Percentiles rank a stretch among this genome's conserved stretches.
These are phyloP conservation scores for Festucalex cinctus DNA, from an alignment of 2,113 vertebrate species.

Conservation along the genomic window DNA sequence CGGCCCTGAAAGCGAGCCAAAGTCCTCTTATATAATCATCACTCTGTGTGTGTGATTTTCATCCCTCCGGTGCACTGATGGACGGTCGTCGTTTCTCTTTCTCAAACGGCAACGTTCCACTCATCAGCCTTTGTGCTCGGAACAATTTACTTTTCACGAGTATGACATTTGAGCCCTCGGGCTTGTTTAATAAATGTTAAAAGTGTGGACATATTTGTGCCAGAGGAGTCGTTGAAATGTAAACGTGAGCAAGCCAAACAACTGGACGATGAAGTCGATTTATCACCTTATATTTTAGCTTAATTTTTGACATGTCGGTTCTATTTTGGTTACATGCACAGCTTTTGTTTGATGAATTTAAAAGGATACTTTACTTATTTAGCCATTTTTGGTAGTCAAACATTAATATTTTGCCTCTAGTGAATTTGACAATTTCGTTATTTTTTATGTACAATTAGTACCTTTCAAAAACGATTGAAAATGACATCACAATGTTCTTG, in stretches of 20 bases:
- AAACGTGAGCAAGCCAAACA: conserved; percentile 3
- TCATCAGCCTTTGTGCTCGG: conserved; percentile 9
- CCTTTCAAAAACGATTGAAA: too few species aligned
- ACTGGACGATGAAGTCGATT: neutral
- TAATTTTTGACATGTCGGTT: neutral
- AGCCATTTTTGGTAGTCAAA: too few species aligned
- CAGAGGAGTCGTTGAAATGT: conserved; percentile 5
- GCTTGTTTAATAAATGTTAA: neutral
- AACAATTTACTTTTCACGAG: conserved; percentile 4
- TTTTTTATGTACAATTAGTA: too few species aligned
- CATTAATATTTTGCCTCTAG: too few species aligned
- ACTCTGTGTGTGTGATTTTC: conserved; percentile 27
- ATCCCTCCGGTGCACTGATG: conserved; percentile 11
- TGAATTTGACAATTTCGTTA: too few species aligned
- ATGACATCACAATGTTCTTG: too few species aligned
- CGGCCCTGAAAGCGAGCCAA: conserved; percentile 48
- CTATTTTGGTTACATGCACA: neutral
- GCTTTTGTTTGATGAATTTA: neutral
- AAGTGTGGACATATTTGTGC: conserved; percentile 2
- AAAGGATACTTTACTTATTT: too few species aligned
- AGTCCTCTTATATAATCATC: conserved; percentile 48
- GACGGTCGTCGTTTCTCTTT: conserved; percentile 9
- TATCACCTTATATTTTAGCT: neutral
- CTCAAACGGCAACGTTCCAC: conserved; percentile 12
- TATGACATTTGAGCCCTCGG: neutral